phyloP scores from a whole-genome alignment of 2,113 vertebrate species.

The Charadrius vociferus region DNA sequence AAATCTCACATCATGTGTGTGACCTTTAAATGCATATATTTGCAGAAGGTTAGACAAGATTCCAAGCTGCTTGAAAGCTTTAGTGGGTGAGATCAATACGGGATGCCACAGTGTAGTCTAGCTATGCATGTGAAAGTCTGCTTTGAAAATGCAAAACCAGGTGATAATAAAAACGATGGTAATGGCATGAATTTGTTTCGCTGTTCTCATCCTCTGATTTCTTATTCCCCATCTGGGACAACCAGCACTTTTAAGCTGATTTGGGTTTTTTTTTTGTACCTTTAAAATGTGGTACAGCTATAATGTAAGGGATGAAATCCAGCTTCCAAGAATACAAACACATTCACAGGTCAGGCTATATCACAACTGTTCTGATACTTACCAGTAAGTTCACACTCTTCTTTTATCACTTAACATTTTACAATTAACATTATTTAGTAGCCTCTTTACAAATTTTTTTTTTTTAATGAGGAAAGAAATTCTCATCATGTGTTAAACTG shows the following conservation, averaged over 20 bases:
- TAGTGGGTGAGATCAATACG: background rate
- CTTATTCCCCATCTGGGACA: background rate
- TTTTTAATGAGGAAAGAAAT: background rate
- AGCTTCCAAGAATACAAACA: background rate
- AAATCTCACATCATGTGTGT: conserved; percentile 26
- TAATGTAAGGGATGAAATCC: background rate
- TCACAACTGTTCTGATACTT: background rate
- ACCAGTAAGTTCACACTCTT: background rate
- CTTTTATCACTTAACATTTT: background rate
- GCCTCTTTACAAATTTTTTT: background rate
- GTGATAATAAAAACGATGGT: background rate
- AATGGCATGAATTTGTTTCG: background rate
- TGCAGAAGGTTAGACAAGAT: conserved; percentile 35
- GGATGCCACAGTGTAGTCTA: background rate
- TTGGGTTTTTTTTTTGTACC: background rate
- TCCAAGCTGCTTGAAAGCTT: conserved; percentile 2
- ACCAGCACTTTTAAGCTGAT: background rate
- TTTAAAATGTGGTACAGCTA: background rate
- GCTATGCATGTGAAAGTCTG: background rate
- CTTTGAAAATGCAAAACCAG: background rate
- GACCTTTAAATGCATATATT: conserved; percentile 42
- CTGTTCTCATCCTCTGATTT: background rate
- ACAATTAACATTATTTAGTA: background rate
- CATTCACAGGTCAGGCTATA: background rate
- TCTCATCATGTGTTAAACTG: background rate